Base-by-base conservation (phyloP, 2,113 vertebrate genomes). In the Lepus europaeus region DNA sequence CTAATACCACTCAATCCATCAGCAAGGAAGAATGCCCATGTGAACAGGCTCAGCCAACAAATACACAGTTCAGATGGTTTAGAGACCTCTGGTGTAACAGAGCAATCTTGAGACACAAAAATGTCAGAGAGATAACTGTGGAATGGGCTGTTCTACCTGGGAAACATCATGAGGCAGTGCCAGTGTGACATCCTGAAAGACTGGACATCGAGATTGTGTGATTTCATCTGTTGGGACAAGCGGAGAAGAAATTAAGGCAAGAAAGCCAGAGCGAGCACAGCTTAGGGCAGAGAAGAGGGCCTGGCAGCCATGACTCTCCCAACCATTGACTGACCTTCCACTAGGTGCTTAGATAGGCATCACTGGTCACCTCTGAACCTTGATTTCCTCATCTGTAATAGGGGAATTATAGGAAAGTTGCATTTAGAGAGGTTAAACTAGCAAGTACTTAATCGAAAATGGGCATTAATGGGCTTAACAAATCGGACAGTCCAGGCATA, bases 91-190 rank as follows among this genome's bases (percentile, higher is more conserved):
- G 45, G 90, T 45, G 53, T 1, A 4, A 33, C 27, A 12, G 27
- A 78, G 45, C 64, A 25, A 59, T 53, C 49, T 64, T 39, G 53
- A 82, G 76, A 51, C 19, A 5, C 49, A 27, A 68, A n/a, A 19
- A 53, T 19, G 31, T 31, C 45, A 45, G 22, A 63, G 92, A 78
- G 13, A 36, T 70, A 64, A 25, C 63, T 27, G 23, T 59, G 69
- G 16, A 45, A 61, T 1, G 63, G 4, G 13, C n/a, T 51, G 16
- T 33, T 69, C 9, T 39, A 4, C 5, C 0, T 1, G 14, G 16
- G 56, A 68, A n/a, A 9, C 19, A 2, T 16, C 10, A 1, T 14
- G 5, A 78, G 64, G 59, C 70, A 64, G 86, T 53, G 29, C 36
- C 27, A 25, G 3, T 31, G 27, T 87, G 59, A 66, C 31, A 56